Conservation (phyloP, 2,113 vertebrate species). For the Pseudolaguvia tuberculata region DNA sequence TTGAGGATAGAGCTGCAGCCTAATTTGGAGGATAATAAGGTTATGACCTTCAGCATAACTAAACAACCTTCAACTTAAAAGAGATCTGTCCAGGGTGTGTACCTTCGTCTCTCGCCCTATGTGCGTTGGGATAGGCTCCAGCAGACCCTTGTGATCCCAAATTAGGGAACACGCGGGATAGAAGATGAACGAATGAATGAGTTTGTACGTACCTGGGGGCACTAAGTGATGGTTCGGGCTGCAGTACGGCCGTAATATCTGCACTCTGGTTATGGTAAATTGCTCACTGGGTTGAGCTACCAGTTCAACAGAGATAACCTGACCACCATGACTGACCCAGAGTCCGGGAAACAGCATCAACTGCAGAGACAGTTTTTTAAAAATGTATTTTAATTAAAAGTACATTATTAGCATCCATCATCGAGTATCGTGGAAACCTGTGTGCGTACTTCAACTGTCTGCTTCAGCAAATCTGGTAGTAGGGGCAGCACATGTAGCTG, state of each 20-base stretch:
- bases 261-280: constrained; percentile 60
- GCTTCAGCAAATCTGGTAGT: constrained; percentile 49
- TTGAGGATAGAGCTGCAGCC: constrained; percentile 68
- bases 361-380: constrained; percentile 51
- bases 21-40: constrained; percentile 34
- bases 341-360: constrained; percentile 75
- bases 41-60: not conserved
- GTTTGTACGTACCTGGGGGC: constrained; percentile 64
- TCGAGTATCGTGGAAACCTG: not conserved
- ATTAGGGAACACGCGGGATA: too few species aligned
- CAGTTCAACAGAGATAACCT: constrained; percentile 64
- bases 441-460: constrained; percentile 61
- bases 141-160: too few species aligned
- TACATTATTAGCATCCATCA: not conserved
- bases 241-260: constrained; percentile 74
- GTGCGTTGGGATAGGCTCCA: too few species aligned
- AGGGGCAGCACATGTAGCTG: constrained; percentile 43
- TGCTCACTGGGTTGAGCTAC: constrained; percentile 60
- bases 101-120: too few species aligned
- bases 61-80: not conserved
- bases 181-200: not conserved
- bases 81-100: too few species aligned
- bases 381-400: too few species aligned
- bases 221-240: constrained; percentile 66
- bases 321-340: constrained; percentile 75